Evolutionary conservation across 2,113 vertebrate species (phyloP).

Genomic region (human (Homo sapiens)): GRCh38 chr4:7449501-7450000

Average conservation of each 20-base stretch:
- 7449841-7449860: accelerated
- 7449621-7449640: accelerated
- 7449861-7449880: not conserved
- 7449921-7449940: not conserved
- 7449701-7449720: too few relatives aligned
- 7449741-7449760: accelerated
- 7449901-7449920: not conserved
- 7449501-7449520: not conserved
- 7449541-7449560: not conserved
- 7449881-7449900: not conserved
- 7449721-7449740: too few relatives aligned
- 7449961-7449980: not conserved
- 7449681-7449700: accelerated
- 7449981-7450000: not conserved
- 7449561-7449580: not conserved
- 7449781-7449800: not conserved
- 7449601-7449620: accelerated
- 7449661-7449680: accelerated
- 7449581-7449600: accelerated
- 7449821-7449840: not conserved
- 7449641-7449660: not conserved
- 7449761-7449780: not conserved
- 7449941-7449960: not conserved
- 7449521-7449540: accelerated
- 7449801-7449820: not conserved